Evolutionary conservation across 2,113 vertebrate species (phyloP).

Genomic region (Prunella fulvescens): DNA sequence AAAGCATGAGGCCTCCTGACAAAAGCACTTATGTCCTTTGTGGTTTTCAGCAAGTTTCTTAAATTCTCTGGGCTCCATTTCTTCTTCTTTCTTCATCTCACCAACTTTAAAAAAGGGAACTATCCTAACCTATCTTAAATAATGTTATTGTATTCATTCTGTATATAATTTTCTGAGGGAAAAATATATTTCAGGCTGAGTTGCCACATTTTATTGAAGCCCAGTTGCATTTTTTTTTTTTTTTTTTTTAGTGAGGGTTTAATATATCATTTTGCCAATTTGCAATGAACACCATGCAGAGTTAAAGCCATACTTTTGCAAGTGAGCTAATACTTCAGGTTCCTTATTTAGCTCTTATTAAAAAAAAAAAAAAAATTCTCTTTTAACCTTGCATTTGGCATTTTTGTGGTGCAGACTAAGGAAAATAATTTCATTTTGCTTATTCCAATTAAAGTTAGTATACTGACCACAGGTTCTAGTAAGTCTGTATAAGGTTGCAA

Average conservation of each 20-base stretch:
- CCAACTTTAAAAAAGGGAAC: background rate
- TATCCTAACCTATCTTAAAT: background rate
- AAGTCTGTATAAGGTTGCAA: background rate
- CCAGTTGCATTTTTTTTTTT: background rate
- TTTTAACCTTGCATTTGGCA: background rate
- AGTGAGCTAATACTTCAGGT: background rate
- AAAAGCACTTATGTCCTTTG: background rate
- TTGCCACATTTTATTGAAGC: background rate
- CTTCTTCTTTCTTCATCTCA: background rate
- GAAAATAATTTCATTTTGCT: background rate
- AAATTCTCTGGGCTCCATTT: background rate
- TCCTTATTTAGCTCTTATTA: background rate
- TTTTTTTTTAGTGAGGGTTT: background rate
- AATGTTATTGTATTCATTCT: conserved; percentile 12
- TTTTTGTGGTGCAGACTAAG: background rate
- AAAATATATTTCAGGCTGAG: background rate
- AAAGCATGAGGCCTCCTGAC: background rate
- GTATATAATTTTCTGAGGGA: background rate
- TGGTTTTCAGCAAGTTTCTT: background rate
- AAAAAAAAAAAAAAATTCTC: background rate
- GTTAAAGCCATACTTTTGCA: background rate
- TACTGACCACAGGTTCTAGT: background rate
- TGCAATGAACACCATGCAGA: background rate
- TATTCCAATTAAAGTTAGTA: background rate
- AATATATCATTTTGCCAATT: conserved; percentile 24